Conservation (phyloP, 2,113 vertebrate species). For the Spheniscus mendiculus region DNA sequence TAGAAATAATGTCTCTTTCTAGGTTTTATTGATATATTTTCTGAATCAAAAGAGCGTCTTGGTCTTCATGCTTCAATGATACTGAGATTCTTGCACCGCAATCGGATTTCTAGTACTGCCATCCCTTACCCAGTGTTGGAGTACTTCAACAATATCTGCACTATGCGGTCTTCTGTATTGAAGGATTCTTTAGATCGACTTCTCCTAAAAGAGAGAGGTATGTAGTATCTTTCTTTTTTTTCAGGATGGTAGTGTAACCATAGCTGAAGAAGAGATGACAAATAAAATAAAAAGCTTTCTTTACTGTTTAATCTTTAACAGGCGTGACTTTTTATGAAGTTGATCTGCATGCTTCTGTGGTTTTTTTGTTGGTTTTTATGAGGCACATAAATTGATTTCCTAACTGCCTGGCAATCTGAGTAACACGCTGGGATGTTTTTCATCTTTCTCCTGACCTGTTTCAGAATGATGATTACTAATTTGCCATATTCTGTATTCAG, state of each 20-base stretch:
- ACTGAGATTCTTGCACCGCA: conserved; percentile 91
- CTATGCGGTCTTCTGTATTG: conserved; percentile 91
- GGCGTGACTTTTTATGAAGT: neutral
- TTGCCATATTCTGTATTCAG: neutral
- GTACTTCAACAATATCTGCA: conserved; percentile 92
- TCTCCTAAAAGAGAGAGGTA: conserved; percentile 92
- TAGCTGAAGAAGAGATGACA: neutral
- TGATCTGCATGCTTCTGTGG: neutral
- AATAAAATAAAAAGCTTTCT: neutral
- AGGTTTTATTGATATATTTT: conserved; percentile 98
- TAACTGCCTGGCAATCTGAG: neutral
- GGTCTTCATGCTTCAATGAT: conserved; percentile 89
- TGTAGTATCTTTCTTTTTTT: neutral
- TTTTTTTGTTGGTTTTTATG: neutral
- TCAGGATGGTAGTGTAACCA: rapidly evolving
- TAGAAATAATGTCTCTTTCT: neutral
- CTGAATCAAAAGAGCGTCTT: conserved; percentile 89
- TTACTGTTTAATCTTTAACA: neutral
- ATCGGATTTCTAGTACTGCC: conserved; percentile 87
- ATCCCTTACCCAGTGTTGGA: conserved; percentile 93
- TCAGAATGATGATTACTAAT: neutral
- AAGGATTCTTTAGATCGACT: conserved; percentile 89
- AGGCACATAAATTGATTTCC: neutral
- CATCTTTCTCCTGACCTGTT: neutral
- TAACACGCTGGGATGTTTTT: neutral